Evolutionary conservation across 2,797 vertebrate genomes (phyloP).

Genomic region (Vespertilio murinus): DNA sequence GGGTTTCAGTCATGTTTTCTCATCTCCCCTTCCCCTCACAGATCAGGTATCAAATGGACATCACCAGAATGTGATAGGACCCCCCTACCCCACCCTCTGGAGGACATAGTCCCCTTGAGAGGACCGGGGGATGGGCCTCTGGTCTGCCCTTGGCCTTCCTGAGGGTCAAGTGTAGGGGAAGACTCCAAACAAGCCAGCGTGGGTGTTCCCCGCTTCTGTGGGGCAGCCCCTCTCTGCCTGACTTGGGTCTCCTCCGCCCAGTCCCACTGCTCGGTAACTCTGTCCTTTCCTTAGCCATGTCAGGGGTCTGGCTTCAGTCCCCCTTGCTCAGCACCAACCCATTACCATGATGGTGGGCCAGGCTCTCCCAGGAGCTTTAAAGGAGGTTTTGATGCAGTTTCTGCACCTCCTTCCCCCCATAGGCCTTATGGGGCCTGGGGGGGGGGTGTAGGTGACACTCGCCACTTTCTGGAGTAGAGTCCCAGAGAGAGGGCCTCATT

Average conservation of each 20-base stretch:
- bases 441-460: neutral
- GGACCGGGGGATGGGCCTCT: neutral
- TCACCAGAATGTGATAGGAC: neutral
- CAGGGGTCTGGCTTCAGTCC: too few relatives aligned
- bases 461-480: neutral
- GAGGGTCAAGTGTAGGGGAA: neutral
- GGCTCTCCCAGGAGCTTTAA: neutral
- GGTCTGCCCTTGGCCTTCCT: neutral
- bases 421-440: neutral
- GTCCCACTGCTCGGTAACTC: neutral
- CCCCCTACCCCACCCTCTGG: fast-evolving
- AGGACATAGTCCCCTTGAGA: neutral
- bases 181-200: neutral
- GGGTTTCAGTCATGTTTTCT: neutral
- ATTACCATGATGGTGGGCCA: neutral
- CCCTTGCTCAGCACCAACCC: neutral
- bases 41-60: neutral
- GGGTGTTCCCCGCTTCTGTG: neutral
- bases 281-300: neutral
- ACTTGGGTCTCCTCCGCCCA: too few relatives aligned
- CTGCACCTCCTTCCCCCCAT: neutral
- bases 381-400: neutral
- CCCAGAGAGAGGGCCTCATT: neutral
- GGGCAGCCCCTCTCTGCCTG: neutral
- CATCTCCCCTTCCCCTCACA: neutral